Evolutionary conservation across 2,797 vertebrate species (phyloP).

Genomic region (Coccyzus lansbergi): DNA sequence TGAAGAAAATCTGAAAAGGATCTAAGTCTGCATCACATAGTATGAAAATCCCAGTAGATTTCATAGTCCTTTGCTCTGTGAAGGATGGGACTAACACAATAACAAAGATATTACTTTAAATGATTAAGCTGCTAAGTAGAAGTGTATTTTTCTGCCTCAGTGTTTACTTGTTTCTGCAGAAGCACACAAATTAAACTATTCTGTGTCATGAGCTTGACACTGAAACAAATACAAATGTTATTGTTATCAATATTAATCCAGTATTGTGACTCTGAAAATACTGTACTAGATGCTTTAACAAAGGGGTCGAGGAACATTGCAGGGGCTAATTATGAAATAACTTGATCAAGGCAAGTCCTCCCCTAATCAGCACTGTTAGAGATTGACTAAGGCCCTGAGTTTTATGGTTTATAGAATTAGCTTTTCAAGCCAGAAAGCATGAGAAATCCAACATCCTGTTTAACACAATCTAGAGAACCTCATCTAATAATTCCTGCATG

Average conservation of each 20-base stretch:
- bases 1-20: not conserved
- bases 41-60: not conserved
- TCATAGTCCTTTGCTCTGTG: not conserved
- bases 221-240: not conserved
- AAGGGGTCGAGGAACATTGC: not conserved
- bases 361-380: not conserved
- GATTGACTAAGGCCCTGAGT: not conserved
- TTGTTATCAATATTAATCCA: not conserved
- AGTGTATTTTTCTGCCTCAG: not conserved
- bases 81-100: not conserved
- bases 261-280: not conserved
- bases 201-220: not conserved
- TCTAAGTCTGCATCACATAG: not conserved
- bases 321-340: not conserved
- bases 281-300: not conserved
- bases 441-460: not conserved
- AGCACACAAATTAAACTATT: not conserved
- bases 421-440: not conserved
- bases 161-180: not conserved
- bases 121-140: not conserved
- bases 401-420: not conserved
- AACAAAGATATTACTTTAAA: not conserved
- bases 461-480: not conserved
- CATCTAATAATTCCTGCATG: not conserved
- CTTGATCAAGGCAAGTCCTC: not conserved